These are phyloP conservation scores for Anaspis maculata DNA, from an alignment of 2,888 invertebrate species.

Conservation along the genomic window DNA sequence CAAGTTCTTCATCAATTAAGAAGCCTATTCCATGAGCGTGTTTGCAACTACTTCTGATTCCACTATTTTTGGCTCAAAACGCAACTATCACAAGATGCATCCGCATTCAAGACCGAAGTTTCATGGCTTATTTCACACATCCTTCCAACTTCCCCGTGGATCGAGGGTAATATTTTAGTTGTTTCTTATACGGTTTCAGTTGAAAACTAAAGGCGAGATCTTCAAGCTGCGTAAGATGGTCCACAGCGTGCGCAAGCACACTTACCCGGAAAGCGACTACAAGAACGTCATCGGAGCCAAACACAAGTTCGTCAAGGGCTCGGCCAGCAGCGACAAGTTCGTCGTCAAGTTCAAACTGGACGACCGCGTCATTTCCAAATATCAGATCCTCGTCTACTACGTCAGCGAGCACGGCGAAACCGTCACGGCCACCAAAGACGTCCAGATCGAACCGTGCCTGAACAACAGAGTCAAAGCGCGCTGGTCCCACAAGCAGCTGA, in stretches of 20 bases:
- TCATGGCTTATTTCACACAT: too few species aligned
- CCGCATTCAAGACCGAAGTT: too few species aligned
- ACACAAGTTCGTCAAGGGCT: constrained; percentile 27
- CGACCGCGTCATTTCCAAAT: constrained; percentile 42
- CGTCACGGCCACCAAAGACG: constrained; percentile 46
- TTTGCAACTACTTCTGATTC: too few species aligned
- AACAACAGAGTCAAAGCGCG: constrained; percentile 44
- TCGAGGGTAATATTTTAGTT: too few species aligned
- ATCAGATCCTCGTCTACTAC: constrained; percentile 49
- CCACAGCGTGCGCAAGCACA: constrained; percentile 24
- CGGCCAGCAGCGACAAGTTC: constrained; percentile 34
- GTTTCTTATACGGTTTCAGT: constrained; percentile 31
- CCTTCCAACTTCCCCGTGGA: too few species aligned
- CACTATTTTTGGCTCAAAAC: too few species aligned
- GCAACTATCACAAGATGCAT: too few species aligned
- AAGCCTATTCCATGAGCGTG: too few species aligned
- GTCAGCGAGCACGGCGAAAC: constrained; percentile 47
- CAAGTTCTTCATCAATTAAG: too few species aligned
- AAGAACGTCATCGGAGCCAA: constrained; percentile 26
- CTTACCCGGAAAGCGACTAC: constrained; percentile 17
- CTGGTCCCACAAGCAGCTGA: constrained; percentile 43
- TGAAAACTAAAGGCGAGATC: constrained; percentile 34
- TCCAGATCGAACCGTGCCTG: constrained; percentile 49
- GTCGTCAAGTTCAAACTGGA: constrained; percentile 44
- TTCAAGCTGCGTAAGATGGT: constrained; percentile 28